Evolutionary conservation across 1,140 invertebrate species (phyloP).

Genomic region (Drosophila kepulauana): DNA sequence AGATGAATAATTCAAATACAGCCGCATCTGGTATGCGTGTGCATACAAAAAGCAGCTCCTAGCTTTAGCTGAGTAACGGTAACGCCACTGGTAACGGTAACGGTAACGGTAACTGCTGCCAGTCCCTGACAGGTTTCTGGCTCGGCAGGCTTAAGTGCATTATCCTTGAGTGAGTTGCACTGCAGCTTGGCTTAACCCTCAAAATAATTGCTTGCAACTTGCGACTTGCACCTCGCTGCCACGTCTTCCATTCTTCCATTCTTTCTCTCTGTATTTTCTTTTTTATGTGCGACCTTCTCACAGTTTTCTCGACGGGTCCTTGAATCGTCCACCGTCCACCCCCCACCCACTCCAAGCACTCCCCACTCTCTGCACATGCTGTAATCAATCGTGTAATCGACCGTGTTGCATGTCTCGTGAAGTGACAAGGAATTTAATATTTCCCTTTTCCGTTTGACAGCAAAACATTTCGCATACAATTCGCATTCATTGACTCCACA

Average conservation of each 20-base stretch:
- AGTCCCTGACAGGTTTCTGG: conserved; percentile 17
- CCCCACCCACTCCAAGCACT: background rate
- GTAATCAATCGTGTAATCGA: conserved; percentile 38
- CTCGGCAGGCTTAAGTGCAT: conserved; percentile 44
- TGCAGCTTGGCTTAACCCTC: conserved; percentile 30
- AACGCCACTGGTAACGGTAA: background rate
- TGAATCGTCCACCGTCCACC: background rate
- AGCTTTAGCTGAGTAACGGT: conserved; percentile 21
- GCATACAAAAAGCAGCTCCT: conserved; percentile 12
- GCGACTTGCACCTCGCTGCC: background rate
- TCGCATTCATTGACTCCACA: conserved; percentile 7
- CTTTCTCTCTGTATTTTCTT: background rate
- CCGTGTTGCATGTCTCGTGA: background rate
- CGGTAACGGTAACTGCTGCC: conserved; percentile 30
- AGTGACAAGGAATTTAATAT: conserved; percentile 28
- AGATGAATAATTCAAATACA: conserved; percentile 71
- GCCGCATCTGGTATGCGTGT: conserved; percentile 29
- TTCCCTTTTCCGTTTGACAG: conserved; percentile 11
- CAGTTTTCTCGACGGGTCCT: conserved; percentile 5
- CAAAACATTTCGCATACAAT: conserved; percentile 19
- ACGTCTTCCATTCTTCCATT: background rate
- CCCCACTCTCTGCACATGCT: background rate
- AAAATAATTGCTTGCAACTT: conserved; percentile 46
- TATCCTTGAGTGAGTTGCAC: conserved; percentile 47
- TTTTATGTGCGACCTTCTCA: background rate